These are phyloP conservation scores for Ictalurus punctatus DNA, from an alignment of 2,113 vertebrate genomes.

Conservation along the genomic window DNA sequence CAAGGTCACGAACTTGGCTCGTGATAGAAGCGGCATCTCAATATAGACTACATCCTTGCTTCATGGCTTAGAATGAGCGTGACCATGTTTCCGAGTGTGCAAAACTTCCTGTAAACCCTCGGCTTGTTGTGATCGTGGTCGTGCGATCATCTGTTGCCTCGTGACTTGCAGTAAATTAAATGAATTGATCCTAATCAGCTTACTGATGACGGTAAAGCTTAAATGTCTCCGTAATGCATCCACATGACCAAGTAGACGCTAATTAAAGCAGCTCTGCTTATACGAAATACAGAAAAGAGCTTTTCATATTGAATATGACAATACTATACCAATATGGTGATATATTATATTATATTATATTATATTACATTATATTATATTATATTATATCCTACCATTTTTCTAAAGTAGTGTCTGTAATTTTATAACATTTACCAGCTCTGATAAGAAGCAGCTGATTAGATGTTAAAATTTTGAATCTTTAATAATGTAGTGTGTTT, in stretches of 20 bases:
- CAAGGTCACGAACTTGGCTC: background rate
- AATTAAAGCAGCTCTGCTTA: background rate
- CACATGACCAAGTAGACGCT: background rate
- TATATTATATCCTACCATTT: background rate
- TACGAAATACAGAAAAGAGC: background rate
- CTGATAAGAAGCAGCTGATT: background rate
- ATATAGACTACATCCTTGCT: background rate
- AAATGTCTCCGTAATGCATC: background rate
- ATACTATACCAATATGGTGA: background rate
- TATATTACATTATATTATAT: background rate
- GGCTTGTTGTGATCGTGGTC: too few relatives aligned
- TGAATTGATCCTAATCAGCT: constrained; percentile 3
- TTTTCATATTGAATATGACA: background rate
- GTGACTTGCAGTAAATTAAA: background rate
- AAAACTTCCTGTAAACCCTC: background rate
- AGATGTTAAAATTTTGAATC: background rate
- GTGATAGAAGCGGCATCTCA: background rate
- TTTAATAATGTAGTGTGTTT: background rate
- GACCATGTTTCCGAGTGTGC: background rate
- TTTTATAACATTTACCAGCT: background rate
- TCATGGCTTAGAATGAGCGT: too few relatives aligned
- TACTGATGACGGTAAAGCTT: background rate
- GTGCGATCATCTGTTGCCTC: background rate
- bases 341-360: background rate
- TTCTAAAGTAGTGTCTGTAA: background rate